A percentile compares a stretch with the other conserved stretches of the same genome.
phyloP scores from a whole-genome alignment of 2,113 vertebrate genomes.

The Ia io region DNA sequence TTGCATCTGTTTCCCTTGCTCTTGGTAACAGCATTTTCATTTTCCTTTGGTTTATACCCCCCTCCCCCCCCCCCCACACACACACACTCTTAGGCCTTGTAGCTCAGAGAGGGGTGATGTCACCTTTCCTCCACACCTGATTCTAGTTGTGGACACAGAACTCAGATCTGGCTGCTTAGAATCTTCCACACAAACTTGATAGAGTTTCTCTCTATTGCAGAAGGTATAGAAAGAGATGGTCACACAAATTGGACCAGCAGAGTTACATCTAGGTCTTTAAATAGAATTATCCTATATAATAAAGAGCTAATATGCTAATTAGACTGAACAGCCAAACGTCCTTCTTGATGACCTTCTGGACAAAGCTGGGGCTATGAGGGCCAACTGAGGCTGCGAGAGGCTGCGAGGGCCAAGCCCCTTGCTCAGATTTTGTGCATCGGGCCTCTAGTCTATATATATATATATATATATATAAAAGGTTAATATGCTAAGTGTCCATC shows the following conservation, averaged over 20 bases:
- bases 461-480: too few species aligned
- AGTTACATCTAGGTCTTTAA: not conserved
- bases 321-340: too few species aligned
- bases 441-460: too few species aligned
- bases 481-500: too few species aligned
- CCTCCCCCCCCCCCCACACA: fast-evolving
- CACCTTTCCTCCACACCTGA: not conserved
- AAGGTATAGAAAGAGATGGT: too few species aligned
- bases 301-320: too few species aligned
- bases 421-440: too few species aligned
- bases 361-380: too few species aligned
- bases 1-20: not conserved
- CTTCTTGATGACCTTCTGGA: too few species aligned
- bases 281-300: not conserved
- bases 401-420: too few species aligned
- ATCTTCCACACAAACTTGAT: not conserved
- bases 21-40: not conserved
- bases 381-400: too few species aligned
- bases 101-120: not conserved
- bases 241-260: not conserved
- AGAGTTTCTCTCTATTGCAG: too few species aligned
- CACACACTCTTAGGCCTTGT: not conserved
- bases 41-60: not conserved
- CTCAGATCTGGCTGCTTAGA: not conserved
- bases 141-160: not conserved